Percentiles rank a stretch among this genome's conserved stretches.
Evolutionary conservation across 2,113 vertebrate genomes (phyloP).

Genomic region (Oncorhynchus keta): DNA sequence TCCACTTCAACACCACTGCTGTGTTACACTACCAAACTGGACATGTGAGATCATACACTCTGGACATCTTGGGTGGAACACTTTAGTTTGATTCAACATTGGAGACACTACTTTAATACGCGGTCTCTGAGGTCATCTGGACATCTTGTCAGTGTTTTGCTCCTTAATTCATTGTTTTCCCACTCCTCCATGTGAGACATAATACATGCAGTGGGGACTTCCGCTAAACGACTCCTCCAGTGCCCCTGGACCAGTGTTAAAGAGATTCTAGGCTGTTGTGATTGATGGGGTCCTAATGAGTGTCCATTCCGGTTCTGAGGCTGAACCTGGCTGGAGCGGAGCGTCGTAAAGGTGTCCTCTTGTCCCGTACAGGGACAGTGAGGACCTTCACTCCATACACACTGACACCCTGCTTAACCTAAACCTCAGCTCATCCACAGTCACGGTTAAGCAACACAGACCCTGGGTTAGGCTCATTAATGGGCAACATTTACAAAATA

Average conservation of each 20-base stretch:
- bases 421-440: too few relatives aligned
- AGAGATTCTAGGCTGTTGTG: constrained; percentile 40
- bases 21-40: background rate
- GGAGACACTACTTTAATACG: background rate
- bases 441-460: too few relatives aligned
- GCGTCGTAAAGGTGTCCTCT: constrained; percentile 49
- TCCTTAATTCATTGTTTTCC: background rate
- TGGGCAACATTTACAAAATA: too few relatives aligned
- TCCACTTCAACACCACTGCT: background rate
- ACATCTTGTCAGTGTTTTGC: background rate
- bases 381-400: too few relatives aligned
- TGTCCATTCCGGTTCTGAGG: constrained; percentile 36
- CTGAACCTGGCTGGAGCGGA: constrained; percentile 32
- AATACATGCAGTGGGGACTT: constrained; percentile 26
- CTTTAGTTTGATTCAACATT: background rate
- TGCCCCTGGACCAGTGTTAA: constrained; percentile 27
- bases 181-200: constrained; percentile 11
- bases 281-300: constrained; percentile 61
- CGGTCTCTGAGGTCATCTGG: background rate
- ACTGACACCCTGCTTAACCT: too few relatives aligned
- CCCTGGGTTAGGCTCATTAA: too few relatives aligned
- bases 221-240: constrained; percentile 16
- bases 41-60: background rate
- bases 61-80: background rate
- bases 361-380: background rate